Evolutionary conservation across 2,797 vertebrate genomes (phyloP).

Genomic region (Varecia variegata): DNA sequence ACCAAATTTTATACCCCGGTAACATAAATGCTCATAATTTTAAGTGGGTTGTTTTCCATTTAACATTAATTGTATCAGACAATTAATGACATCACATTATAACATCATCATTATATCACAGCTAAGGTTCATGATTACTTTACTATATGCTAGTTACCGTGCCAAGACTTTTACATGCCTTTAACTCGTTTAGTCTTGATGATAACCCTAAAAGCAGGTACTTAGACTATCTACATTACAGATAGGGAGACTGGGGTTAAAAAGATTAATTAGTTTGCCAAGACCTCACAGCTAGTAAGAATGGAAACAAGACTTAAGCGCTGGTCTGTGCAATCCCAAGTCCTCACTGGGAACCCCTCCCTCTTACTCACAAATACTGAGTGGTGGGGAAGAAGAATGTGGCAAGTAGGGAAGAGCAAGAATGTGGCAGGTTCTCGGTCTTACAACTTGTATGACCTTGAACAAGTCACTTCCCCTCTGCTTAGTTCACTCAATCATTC

Average conservation of each 20-base stretch:
- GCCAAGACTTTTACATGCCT: not conserved
- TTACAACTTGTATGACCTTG: not conserved
- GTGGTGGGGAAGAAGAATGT: not conserved
- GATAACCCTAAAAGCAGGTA: not conserved
- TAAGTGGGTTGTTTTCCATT: not conserved
- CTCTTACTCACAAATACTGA: not conserved
- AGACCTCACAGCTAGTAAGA: not conserved
- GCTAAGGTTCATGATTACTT: not conserved
- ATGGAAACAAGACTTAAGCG: not conserved
- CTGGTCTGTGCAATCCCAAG: not conserved
- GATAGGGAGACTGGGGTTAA: not conserved
- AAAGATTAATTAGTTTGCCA: not conserved
- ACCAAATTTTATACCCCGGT: not conserved
- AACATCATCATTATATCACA: not conserved
- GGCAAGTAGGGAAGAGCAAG: not conserved
- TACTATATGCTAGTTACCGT: not conserved
- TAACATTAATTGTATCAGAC: conserved; percentile 5
- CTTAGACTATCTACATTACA: not conserved
- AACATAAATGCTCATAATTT: not conserved
- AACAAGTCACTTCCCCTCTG: not conserved
- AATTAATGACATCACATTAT: not conserved
- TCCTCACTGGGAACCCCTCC: not conserved
- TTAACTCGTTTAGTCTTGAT: not conserved
- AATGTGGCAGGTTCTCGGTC: not conserved
- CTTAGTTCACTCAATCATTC: not conserved